Conservation (phyloP, 2,888 invertebrate genomes). For the Maniola hyperantus region DNA sequence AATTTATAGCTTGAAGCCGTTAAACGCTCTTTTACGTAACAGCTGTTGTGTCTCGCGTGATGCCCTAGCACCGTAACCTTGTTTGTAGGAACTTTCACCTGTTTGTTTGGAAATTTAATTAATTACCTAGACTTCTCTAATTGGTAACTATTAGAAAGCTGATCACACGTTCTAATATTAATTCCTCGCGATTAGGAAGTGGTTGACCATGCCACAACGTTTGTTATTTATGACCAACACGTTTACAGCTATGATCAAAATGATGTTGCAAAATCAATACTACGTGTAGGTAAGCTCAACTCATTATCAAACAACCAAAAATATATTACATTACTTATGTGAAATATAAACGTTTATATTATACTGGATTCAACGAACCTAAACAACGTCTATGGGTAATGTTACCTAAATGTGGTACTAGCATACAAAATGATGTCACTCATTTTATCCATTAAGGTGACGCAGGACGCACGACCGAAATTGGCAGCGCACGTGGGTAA, state of each 20-base stretch:
- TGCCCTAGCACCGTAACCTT: slow-evolving; percentile 65
- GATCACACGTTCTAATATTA: slow-evolving; percentile 17
- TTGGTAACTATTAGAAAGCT: slow-evolving; percentile 23
- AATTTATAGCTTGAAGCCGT: slow-evolving; percentile 78
- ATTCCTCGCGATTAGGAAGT: slow-evolving; percentile 3
- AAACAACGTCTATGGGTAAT: too few relatives aligned
- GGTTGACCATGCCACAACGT: background rate
- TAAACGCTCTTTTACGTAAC: slow-evolving; percentile 77
- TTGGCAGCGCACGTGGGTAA: too few relatives aligned
- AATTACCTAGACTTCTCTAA: slow-evolving; percentile 35
- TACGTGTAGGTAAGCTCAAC: too few relatives aligned
- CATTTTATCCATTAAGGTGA: too few relatives aligned
- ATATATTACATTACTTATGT: too few relatives aligned
- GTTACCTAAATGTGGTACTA: too few relatives aligned
- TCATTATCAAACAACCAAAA: too few relatives aligned
- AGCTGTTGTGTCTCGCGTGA: slow-evolving; percentile 71
- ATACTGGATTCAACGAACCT: too few relatives aligned
- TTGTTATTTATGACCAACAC: background rate
- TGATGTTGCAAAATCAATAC: background rate
- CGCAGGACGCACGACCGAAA: too few relatives aligned
- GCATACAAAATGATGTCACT: too few relatives aligned
- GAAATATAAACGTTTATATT: too few relatives aligned
- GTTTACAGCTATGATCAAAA: background rate
- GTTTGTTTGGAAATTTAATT: slow-evolving; percentile 47
- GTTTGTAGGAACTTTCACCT: slow-evolving; percentile 71